Evolutionary conservation across 92 coral and sea anemone genomes (phyloP), one percentile per base, ranked within the genome.

Genomic region (Zoanthus sociatus): DNA sequence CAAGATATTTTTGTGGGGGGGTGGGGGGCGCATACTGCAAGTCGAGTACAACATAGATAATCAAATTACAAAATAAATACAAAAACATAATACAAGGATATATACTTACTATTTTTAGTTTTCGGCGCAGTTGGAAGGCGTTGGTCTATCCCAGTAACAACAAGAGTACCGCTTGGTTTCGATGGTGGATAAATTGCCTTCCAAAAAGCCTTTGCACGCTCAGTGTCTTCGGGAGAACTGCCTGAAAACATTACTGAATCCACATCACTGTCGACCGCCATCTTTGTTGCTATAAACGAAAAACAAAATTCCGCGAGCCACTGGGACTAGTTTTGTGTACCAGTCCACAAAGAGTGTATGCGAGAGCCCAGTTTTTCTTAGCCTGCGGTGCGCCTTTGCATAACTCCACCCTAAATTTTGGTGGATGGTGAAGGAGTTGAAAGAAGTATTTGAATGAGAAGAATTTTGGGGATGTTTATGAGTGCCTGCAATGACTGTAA

Each of bases 171-270:
- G 64, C 89, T 94, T 15, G 90, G 95, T 37, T 87, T 84, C 16
- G 67, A 83, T 47, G 89, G 91, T 6, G 94, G 96, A 67, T 95
- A 90, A 78, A 93, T 84, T 45, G 94, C 84, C 84, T 83, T 82
- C 99, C 99, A 96, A 86, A 96, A 95, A 46, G 93, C 88, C 83
- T 95, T 96, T 30, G 99, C 99, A 71, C 88, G 53, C 78, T 91
- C 96, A 63, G 95, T 92, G 83, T 95, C 94, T 90, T 96, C 96
- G 5, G 93, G 51, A 18, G 98, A 96, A 82, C 96, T 96, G 10
- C 95, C 94, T 48, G 95, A 89, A 56, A 96, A 96, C 73, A 67
- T 76, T 10, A 96, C 95, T 44, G 95, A 70, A 31, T 33, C 74
- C 3, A 11, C 30, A 12, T 82, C 15, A 44, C 68, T 63, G 64